Percentiles rank a stretch among this genome's conserved stretches.
These are phyloP conservation scores for Sciurus niger DNA, from an alignment of 2,113 vertebrate species.

Conservation along the genomic window DNA sequence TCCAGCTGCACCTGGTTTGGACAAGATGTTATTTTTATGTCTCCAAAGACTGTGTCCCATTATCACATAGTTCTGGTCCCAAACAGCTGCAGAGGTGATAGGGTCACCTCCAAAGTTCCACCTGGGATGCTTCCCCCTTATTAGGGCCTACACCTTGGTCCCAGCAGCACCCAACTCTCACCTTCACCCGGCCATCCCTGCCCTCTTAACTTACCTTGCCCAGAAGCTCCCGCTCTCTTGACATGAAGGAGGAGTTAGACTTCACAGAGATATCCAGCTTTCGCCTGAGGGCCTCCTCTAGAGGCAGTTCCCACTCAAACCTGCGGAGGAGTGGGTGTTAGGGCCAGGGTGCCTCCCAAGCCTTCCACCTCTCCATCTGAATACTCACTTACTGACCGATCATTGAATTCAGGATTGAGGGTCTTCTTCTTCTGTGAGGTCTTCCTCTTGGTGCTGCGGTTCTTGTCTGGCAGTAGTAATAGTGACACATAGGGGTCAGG, in stretches of 20 bases:
- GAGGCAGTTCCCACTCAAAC: constrained; percentile 94
- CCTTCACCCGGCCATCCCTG: not conserved
- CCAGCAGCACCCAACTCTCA: not conserved
- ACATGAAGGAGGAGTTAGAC: constrained; percentile 94
- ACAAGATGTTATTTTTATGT: not conserved
- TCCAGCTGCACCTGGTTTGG: constrained; percentile 91
- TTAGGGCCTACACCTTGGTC: no score
- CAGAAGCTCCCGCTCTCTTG: constrained; percentile 93
- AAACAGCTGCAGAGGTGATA: not conserved
- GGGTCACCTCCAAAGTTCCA: not conserved
- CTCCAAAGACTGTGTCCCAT: not conserved
- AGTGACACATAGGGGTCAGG: constrained; percentile 94
- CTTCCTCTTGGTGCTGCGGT: constrained; percentile 93
- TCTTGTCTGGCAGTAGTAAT: constrained; percentile 94
- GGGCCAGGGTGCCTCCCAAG: not conserved
- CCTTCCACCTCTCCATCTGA: fast-evolving
- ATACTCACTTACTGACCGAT: constrained; percentile 90
- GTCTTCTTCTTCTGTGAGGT: constrained; percentile 93
- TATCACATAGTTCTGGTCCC: not conserved
- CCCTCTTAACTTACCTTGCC: constrained; percentile 93
- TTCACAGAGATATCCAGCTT: constrained; percentile 94
- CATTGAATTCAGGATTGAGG: constrained; percentile 94
- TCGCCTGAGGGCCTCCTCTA: constrained; percentile 91
- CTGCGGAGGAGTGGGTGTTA: constrained; percentile 78
- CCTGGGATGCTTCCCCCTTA: not conserved